Percentiles rank a stretch among this genome's conserved stretches.
phyloP scores from a whole-genome alignment of 2,888 invertebrate species.

The Thumatha senex region DNA sequence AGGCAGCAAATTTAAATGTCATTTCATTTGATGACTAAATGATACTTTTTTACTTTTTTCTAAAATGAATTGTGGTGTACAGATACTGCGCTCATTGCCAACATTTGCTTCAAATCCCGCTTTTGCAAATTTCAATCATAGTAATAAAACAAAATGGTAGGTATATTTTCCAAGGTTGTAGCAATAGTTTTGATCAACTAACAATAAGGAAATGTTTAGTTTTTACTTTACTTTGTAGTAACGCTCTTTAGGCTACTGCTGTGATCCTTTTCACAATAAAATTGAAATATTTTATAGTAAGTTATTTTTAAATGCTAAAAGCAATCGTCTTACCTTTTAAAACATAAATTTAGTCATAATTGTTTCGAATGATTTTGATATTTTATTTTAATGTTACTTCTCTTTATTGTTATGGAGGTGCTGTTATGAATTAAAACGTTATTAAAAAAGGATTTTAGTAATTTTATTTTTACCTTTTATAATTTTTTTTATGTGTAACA shows the following conservation, averaged over 20 bases:
- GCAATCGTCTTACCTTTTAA: no score
- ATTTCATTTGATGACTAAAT: no score
- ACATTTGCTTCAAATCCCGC: no score
- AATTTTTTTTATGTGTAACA: conserved; percentile 5
- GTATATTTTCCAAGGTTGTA: no score
- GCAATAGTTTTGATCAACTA: not conserved
- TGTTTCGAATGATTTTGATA: conserved; percentile 8
- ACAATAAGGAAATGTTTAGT: conserved; percentile 5
- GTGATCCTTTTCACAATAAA: conserved; percentile 70
- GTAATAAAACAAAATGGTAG: no score
- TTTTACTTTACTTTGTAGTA: conserved; percentile 26
- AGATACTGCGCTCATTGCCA: no score
- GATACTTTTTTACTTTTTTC: no score
- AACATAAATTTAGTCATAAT: conserved; percentile 1
- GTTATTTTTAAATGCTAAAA: conserved; percentile 22
- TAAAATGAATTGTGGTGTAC: no score
- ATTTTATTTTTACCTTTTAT: conserved; percentile 25
- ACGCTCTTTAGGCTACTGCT: conserved; percentile 78
- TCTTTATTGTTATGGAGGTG: conserved; percentile 21
- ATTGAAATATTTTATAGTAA: conserved; percentile 39
- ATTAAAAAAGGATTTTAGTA: conserved; percentile 11
- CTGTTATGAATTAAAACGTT: conserved; percentile 25
- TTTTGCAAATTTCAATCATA: no score
- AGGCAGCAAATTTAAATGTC: no score
- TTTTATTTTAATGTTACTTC: conserved; percentile 13